These are phyloP conservation scores for Bujurquina vittata DNA, from an alignment of 2,113 vertebrate genomes.

Conservation along the genomic window DNA sequence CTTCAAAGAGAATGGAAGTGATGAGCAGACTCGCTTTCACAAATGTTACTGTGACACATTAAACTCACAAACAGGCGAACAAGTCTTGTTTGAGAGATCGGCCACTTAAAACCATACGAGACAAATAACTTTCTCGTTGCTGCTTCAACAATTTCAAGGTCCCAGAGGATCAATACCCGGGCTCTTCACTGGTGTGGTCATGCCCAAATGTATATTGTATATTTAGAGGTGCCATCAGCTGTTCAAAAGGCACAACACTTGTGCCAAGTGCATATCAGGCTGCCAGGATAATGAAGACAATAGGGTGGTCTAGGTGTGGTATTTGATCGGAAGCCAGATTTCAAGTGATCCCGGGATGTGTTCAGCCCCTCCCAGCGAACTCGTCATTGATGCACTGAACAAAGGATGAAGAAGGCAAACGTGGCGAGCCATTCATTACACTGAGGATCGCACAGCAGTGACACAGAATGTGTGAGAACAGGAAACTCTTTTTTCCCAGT, in stretches of 20 bases:
- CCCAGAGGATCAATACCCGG: neutral
- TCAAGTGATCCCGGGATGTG: neutral
- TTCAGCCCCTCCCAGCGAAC: neutral
- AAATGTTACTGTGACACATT: neutral
- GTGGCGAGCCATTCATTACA: neutral
- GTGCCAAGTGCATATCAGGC: neutral
- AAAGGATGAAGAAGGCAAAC: neutral
- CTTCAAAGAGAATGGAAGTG: neutral
- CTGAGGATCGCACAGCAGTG: neutral
- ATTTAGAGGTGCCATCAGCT: slow-evolving; percentile 63
- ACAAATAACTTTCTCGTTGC: slow-evolving; percentile 1
- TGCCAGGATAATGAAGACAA: slow-evolving; percentile 48
- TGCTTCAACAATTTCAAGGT: slow-evolving; percentile 8
- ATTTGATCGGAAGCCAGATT: slow-evolving; percentile 25
- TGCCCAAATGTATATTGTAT: neutral
- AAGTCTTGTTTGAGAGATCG: accelerated
- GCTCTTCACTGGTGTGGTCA: neutral
- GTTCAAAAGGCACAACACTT: neutral
- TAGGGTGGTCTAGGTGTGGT: slow-evolving; percentile 1
- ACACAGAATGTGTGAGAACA: neutral
- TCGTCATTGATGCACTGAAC: neutral
- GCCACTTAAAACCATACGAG: neutral
- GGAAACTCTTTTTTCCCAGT: neutral
- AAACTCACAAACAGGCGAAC: neutral
- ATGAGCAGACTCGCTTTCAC: neutral